These are phyloP conservation scores for Drosophila ustulata DNA, from an alignment of 2,888 invertebrate genomes.

Conservation along the genomic window DNA sequence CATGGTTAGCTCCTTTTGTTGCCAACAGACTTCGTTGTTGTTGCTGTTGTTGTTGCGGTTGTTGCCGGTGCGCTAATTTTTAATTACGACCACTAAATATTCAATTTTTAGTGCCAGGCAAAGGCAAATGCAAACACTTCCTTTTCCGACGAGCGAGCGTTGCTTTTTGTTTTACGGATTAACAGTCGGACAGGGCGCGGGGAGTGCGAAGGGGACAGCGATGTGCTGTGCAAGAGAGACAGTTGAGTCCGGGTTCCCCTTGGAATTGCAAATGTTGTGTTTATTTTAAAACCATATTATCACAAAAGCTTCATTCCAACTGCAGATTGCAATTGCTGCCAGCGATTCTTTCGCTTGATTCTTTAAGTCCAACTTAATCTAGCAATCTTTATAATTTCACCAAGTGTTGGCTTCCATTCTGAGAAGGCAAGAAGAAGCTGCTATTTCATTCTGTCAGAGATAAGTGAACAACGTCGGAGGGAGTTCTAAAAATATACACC, in stretches of 20 bases:
- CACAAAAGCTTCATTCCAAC: constrained; percentile 8
- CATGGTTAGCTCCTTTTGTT: constrained; percentile 29
- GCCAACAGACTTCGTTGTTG: constrained; percentile 20
- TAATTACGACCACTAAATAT: constrained; percentile 79
- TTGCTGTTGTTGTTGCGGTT: constrained; percentile 22
- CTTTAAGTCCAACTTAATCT: constrained; percentile 1
- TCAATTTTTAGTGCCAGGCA: constrained; percentile 75
- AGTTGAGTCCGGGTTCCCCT: constrained; percentile 57
- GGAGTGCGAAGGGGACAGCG: background rate
- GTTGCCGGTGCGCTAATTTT: constrained; percentile 71
- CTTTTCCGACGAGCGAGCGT: constrained; percentile 34
- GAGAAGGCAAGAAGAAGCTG: no score
- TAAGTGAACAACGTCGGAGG: no score
- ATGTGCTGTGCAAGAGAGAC: constrained; percentile 4
- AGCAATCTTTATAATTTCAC: background rate
- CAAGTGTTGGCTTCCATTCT: background rate
- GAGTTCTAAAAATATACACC: no score
- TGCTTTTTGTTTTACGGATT: constrained; percentile 41
- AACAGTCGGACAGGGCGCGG: constrained; percentile 20
- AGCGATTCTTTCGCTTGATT: background rate
- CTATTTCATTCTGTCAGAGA: no score
- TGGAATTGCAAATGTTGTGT: constrained; percentile 64
- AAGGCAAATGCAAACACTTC: constrained; percentile 66
- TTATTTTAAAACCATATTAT: constrained; percentile 46
- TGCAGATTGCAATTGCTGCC: constrained; percentile 1